Evolutionary conservation across 2,797 vertebrate genomes (phyloP).

Genomic region (Melanotaenia nigrans): DNA sequence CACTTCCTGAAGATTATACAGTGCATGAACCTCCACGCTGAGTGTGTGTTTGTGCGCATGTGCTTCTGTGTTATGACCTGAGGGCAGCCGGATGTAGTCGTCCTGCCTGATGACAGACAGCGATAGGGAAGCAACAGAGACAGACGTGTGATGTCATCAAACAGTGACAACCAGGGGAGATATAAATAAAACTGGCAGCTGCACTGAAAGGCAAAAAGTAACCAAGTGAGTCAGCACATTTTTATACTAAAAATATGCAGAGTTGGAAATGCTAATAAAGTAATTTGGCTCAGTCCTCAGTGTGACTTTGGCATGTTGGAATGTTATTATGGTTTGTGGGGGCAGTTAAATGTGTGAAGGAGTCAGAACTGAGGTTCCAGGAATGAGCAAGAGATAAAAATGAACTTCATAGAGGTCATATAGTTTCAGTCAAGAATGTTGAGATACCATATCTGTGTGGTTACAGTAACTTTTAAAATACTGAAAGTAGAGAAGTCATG

Average conservation of each 20-base stretch:
- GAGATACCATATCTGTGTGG: background rate
- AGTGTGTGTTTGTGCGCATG: slow-evolving; percentile 29
- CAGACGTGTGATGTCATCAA: slow-evolving; percentile 61
- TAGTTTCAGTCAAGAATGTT: background rate
- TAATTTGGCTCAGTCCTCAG: slow-evolving; percentile 1
- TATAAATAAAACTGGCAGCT: slow-evolving; percentile 32
- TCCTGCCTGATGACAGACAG: slow-evolving; percentile 66
- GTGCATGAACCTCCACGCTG: slow-evolving; percentile 70
- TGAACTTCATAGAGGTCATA: too few relatives aligned
- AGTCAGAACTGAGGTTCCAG: slow-evolving; percentile 1
- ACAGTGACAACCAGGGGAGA: slow-evolving; percentile 20
- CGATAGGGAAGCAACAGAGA: slow-evolving; percentile 65
- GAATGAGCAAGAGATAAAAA: background rate
- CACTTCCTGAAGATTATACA: slow-evolving; percentile 78
- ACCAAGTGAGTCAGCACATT: slow-evolving; percentile 25
- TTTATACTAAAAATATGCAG: slow-evolving; percentile 17
- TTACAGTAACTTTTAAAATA: background rate
- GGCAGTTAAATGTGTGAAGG: slow-evolving; percentile 4
- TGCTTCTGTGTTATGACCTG: slow-evolving; percentile 32
- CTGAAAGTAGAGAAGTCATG: background rate
- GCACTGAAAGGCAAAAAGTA: background rate
- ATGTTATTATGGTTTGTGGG: slow-evolving; percentile 32
- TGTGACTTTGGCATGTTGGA: slow-evolving; percentile 22
- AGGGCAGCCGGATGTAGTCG: slow-evolving; percentile 51
- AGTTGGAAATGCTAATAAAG: slow-evolving; percentile 24